Conservation (phyloP, 1,140 invertebrate genomes). For the Trichonephila clavipes region DNA sequence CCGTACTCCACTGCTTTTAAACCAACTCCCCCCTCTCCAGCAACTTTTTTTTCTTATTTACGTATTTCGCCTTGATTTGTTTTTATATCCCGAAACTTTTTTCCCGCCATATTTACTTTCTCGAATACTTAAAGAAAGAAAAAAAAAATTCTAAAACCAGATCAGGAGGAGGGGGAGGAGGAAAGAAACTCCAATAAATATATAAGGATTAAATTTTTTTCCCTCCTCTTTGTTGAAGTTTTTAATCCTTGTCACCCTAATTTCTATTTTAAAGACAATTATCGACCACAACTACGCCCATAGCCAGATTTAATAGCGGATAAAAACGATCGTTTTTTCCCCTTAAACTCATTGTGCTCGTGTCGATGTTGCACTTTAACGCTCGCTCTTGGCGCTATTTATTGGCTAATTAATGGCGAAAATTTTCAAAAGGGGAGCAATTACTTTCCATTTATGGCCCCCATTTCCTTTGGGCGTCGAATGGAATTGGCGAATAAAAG, state of each 20-base stretch:
- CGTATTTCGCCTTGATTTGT: conserved; percentile 44
- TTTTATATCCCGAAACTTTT: conserved; percentile 49
- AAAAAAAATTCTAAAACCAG: conserved; percentile 33
- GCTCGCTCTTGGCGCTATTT: conserved; percentile 68
- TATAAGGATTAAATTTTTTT: conserved; percentile 62
- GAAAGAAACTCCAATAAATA: conserved; percentile 36
- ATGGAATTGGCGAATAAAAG: conserved; percentile 59
- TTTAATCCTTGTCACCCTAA: conserved; percentile 70
- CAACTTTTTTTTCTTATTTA: background rate
- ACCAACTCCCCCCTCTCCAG: background rate
- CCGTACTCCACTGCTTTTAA: background rate
- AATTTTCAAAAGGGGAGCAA: conserved; percentile 57
- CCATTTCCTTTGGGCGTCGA: conserved; percentile 43
- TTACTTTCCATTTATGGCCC: conserved; percentile 72
- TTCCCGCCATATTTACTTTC: conserved; percentile 52
- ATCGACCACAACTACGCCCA: conserved; percentile 45
- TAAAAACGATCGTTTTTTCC: conserved; percentile 26
- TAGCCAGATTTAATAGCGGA: conserved; percentile 22
- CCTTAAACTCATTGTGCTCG: background rate
- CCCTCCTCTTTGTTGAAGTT: background rate
- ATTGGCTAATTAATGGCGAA: conserved; percentile 73
- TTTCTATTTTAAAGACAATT: conserved; percentile 68
- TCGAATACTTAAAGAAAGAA: conserved; percentile 7
- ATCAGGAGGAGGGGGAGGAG: background rate
- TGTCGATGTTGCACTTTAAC: conserved; percentile 65